phyloP scores from a whole-genome alignment of 1,140 invertebrate genomes.

The Achatina immaculata region DNA sequence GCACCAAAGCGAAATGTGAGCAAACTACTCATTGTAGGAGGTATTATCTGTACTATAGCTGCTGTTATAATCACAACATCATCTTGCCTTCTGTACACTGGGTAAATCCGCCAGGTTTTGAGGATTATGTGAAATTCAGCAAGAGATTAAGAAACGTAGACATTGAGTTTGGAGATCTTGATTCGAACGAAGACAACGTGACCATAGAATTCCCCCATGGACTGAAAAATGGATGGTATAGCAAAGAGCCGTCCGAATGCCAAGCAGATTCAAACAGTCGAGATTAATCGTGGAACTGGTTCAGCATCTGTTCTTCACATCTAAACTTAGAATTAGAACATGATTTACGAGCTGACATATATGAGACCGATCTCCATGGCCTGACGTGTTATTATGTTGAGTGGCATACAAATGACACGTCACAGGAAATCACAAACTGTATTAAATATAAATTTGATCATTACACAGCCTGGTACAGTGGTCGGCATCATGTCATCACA shows the following conservation, averaged over 20 bases:
- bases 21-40: conserved; percentile 7
- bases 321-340: conserved; percentile 13
- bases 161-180: conserved; percentile 4
- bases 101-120: not conserved
- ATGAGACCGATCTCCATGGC: conserved; percentile 6
- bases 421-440: conserved; percentile 1
- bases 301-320: not conserved
- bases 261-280: not conserved
- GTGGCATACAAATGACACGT: not conserved
- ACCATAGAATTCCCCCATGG: not conserved
- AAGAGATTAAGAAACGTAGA: not conserved
- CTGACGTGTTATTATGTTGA: conserved; percentile 20
- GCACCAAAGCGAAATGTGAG: conserved; percentile 2
- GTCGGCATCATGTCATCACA: conserved; percentile 68
- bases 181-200: not conserved
- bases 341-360: not conserved
- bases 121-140: not conserved
- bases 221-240: not conserved
- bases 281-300: not conserved
- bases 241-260: not conserved
- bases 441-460: not conserved
- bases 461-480: conserved; percentile 71
- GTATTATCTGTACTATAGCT: not conserved
- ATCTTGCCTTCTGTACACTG: not conserved
- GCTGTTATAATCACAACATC: not conserved